These are phyloP conservation scores for Lepus oiostolus DNA, from an alignment of 2,797 vertebrate genomes.

Conservation along the genomic window DNA sequence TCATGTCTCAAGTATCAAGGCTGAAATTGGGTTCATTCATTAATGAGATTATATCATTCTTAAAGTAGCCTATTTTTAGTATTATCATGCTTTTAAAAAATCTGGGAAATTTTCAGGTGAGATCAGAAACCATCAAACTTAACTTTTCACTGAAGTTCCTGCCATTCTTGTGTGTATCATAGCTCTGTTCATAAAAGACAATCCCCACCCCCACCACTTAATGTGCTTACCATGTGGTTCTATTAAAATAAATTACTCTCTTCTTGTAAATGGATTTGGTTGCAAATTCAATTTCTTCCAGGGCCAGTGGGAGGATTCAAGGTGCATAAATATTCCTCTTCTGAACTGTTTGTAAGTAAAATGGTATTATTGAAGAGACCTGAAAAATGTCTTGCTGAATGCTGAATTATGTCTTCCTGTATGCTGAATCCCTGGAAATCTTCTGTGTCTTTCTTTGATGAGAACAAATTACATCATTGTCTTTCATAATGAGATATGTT, in stretches of 20 bases:
- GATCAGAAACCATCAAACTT: constrained; percentile 6
- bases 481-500: not conserved
- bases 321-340: constrained; percentile 71
- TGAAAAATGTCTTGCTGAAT: constrained; percentile 44
- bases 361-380: constrained; percentile 53
- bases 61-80: not conserved
- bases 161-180: not conserved
- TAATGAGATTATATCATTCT: not conserved
- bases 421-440: constrained; percentile 18
- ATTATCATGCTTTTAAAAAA: not conserved
- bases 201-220: not conserved
- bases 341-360: constrained; percentile 69
- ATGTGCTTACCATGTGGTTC: constrained; percentile 61
- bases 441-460: constrained; percentile 49
- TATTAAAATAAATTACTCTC: constrained; percentile 76
- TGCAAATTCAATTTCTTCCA: constrained; percentile 80
- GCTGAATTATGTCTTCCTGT: constrained; percentile 48
- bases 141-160: not conserved
- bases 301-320: constrained; percentile 56
- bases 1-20: not conserved
- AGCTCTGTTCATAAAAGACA: constrained; percentile 65
- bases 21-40: not conserved
- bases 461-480: constrained; percentile 10
- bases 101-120: constrained; percentile 32
- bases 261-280: constrained; percentile 72